A percentile compares a stretch with the other conserved stretches of the same genome.
Conservation (phyloP, 2,888 invertebrate genomes). For the Plebejus argus region DNA sequence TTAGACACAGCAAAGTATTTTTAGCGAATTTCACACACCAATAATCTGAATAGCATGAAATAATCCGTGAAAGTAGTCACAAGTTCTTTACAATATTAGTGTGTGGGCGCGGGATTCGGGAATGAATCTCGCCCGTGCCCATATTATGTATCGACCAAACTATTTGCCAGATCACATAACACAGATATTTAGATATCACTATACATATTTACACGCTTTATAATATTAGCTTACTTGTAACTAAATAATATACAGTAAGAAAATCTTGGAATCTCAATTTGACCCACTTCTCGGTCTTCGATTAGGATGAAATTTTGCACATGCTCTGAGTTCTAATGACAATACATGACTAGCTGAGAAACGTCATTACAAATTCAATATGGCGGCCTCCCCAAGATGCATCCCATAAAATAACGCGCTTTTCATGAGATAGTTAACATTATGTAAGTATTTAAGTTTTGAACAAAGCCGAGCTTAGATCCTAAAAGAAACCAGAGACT, state of each 20-base stretch:
- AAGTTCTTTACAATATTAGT: neutral
- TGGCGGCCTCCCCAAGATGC: no score
- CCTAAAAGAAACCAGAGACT: neutral
- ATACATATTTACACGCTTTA: neutral
- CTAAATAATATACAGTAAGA: no score
- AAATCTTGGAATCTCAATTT: no score
- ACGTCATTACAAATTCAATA: no score
- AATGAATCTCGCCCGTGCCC: neutral
- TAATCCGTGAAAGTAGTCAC: neutral
- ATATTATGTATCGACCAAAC: constrained; percentile 2
- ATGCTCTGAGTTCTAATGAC: no score
- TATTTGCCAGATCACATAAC: constrained; percentile 7
- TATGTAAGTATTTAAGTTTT: no score
- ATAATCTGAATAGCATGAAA: neutral
- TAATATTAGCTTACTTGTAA: no score
- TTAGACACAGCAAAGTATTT: neutral
- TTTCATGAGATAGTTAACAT: no score
- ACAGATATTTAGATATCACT: neutral
- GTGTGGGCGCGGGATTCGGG: neutral
- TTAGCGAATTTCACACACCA: neutral
- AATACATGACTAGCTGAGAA: no score
- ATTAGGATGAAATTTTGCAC: no score
- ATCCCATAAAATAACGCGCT: no score
- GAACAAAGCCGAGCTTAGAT: neutral
- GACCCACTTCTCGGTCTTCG: no score